A percentile compares a stretch with the other conserved stretches of the same genome.
Evolutionary conservation across 2,888 invertebrate species (phyloP).

Genomic region (Diarsia mendica): DNA sequence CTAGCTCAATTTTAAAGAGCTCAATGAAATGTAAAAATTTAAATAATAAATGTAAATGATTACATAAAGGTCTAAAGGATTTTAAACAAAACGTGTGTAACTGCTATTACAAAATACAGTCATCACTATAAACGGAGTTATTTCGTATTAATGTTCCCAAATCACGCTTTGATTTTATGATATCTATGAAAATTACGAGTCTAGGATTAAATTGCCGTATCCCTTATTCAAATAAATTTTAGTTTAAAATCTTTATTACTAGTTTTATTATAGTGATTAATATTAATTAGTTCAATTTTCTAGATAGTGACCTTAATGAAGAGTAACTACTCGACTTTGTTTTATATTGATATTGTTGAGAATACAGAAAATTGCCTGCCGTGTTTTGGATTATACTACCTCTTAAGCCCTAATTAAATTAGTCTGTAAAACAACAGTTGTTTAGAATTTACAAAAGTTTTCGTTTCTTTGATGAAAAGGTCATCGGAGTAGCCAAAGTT

Average conservation of each 20-base stretch:
- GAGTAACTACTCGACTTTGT: not conserved
- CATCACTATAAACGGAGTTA: constrained; percentile 49
- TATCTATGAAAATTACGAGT: constrained; percentile 35
- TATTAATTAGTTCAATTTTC: constrained; percentile 18
- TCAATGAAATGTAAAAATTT: not conserved
- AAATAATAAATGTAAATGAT: not conserved
- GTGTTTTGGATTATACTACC: not conserved
- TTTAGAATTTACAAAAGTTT: constrained; percentile 8
- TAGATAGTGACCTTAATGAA: constrained; percentile 1
- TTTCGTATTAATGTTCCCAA: constrained; percentile 55
- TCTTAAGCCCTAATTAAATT: not conserved
- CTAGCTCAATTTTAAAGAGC: not conserved
- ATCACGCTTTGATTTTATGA: constrained; percentile 61
- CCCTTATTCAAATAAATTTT: constrained; percentile 21
- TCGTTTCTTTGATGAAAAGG: constrained; percentile 5
- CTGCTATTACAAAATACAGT: constrained; percentile 48
- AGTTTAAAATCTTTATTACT: constrained; percentile 38
- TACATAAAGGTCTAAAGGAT: constrained; percentile 10
- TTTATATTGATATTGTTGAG: not conserved
- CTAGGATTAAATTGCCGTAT: constrained; percentile 30
- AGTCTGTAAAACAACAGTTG: not conserved
- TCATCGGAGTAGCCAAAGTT: not conserved
- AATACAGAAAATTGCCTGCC: not conserved
- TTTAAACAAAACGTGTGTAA: constrained; percentile 44
- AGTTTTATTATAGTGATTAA: constrained; percentile 24